These are phyloP conservation scores for Lamprotornis superbus DNA, from an alignment of 2,113 vertebrate genomes.

Conservation along the genomic window DNA sequence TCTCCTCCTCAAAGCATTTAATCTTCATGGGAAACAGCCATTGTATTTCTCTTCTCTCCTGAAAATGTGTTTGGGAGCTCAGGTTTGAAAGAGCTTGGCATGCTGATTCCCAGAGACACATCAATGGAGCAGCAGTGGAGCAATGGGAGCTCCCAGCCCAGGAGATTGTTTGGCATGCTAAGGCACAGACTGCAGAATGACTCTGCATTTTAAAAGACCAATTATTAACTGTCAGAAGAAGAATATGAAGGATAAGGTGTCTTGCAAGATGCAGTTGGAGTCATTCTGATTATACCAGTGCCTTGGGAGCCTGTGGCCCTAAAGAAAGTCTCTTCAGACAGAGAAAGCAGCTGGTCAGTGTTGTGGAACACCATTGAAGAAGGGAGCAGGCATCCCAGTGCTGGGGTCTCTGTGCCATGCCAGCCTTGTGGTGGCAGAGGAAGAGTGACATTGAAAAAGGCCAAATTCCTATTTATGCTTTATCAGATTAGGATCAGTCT, in stretches of 20 bases:
- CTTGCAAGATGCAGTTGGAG: background rate
- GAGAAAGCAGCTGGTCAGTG: background rate
- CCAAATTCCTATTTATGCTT: background rate
- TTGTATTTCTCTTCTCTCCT: background rate
- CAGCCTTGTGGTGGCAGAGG: background rate
- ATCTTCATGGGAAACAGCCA: background rate
- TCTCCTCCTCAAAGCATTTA: background rate
- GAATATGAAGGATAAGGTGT: background rate
- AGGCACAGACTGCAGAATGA: background rate
- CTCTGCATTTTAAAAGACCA: background rate
- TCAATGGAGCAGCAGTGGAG: background rate
- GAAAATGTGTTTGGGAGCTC: background rate
- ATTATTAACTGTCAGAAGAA: background rate
- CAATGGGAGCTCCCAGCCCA: background rate
- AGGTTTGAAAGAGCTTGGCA: background rate
- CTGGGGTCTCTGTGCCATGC: background rate
- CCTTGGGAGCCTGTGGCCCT: fast-evolving
- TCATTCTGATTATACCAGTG: background rate
- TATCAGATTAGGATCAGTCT: background rate
- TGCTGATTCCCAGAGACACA: background rate
- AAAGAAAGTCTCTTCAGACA: background rate
- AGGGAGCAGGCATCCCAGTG: background rate
- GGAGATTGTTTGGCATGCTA: background rate
- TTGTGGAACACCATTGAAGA: background rate
- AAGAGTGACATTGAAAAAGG: background rate